Conservation (phyloP, 2,888 invertebrate genomes). For the Penaeus monodon region DNA sequence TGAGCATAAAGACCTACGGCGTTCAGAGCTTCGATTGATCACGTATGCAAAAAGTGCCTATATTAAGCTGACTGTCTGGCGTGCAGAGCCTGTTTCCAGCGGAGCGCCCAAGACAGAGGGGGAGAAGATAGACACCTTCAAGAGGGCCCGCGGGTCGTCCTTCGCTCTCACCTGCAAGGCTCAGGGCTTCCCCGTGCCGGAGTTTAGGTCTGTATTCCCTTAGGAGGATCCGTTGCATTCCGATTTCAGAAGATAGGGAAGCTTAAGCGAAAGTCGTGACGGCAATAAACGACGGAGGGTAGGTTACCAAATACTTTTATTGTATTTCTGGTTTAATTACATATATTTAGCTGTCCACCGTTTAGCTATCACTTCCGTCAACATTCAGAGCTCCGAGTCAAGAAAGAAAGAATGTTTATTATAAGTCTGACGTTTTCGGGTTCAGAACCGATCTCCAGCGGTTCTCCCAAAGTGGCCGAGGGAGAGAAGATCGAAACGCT, state of each 20-base stretch:
- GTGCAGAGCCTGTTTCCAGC: conserved; percentile 50
- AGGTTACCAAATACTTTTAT: too few species aligned
- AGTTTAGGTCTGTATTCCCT: conserved; percentile 66
- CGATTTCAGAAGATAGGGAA: not conserved
- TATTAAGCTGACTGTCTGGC: not conserved
- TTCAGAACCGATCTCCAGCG: conserved; percentile 57
- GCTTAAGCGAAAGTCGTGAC: too few species aligned
- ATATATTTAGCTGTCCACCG: too few species aligned
- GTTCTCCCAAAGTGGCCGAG: conserved; percentile 37
- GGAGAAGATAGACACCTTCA: conserved; percentile 28
- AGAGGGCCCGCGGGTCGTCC: conserved; percentile 25
- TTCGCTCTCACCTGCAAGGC: conserved; percentile 67
- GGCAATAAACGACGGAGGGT: too few species aligned
- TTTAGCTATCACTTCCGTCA: too few species aligned
- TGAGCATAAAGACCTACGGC: not conserved
- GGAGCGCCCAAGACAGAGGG: conserved; percentile 51
- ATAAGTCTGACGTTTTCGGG: not conserved
- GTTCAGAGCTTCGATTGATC: not conserved
- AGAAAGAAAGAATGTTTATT: too few species aligned
- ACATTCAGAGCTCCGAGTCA: too few species aligned
- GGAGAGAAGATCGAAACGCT: conserved; percentile 14
- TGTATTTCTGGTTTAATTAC: too few species aligned
- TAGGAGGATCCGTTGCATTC: too few species aligned
- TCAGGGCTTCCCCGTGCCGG: conserved; percentile 70
- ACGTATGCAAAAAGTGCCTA: too few species aligned